Evolutionary conservation across 2,113 vertebrate species (phyloP).

Genomic region (Falco punctatus): DNA sequence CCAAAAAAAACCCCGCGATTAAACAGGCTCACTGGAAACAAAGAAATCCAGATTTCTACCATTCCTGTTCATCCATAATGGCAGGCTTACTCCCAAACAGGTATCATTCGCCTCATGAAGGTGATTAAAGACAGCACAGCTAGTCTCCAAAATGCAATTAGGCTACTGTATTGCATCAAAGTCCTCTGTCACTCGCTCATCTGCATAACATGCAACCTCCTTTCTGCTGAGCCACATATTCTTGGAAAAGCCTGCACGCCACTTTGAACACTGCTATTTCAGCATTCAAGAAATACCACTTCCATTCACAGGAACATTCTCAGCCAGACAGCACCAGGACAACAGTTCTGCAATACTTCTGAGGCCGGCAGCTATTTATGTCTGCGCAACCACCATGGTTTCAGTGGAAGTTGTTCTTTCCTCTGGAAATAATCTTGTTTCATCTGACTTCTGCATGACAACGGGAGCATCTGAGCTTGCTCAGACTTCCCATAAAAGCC

Average conservation of each 20-base stretch:
- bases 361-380: conserved; percentile 38
- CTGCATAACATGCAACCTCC: conserved; percentile 28
- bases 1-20: neutral
- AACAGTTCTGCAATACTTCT: conserved; percentile 35
- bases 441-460: conserved; percentile 46
- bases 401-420: conserved; percentile 19
- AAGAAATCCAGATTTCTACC: conserved; percentile 19
- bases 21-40: conserved; percentile 9
- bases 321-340: conserved; percentile 33
- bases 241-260: conserved; percentile 35
- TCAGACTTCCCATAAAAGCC: conserved; percentile 50
- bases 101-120: conserved; percentile 17
- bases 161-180: conserved; percentile 51
- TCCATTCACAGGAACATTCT: conserved; percentile 41
- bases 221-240: conserved; percentile 59
- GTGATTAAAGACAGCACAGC: conserved; percentile 42
- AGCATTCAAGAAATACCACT: conserved; percentile 64
- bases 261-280: conserved; percentile 53
- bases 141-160: conserved; percentile 38
- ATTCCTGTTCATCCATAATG: neutral
- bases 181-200: conserved; percentile 36
- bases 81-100: conserved; percentile 4
- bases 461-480: neutral
- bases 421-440: conserved; percentile 15
- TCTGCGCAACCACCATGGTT: neutral